Evolutionary conservation across 2,888 invertebrate species (phyloP).

Genomic region (Glaucopsyche alexis): DNA sequence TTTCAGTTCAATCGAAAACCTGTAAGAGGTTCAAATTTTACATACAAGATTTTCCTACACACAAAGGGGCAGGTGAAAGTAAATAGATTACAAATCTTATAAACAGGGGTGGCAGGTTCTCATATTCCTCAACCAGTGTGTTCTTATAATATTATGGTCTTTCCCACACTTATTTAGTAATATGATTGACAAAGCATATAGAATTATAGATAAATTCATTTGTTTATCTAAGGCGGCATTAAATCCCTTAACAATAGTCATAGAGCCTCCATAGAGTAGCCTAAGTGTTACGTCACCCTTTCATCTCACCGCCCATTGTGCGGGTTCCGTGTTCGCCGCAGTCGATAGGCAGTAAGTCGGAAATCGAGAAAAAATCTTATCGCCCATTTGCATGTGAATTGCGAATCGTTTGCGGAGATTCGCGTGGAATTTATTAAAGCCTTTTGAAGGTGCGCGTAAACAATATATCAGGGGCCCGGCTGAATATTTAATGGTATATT

Average conservation of each 20-base stretch:
- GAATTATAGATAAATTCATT: conserved; percentile 11
- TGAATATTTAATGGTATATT: conserved; percentile 25
- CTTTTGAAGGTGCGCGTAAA: conserved; percentile 32
- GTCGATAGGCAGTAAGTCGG: conserved; percentile 35
- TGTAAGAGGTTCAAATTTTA: too few species aligned
- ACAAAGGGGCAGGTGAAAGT: too few species aligned
- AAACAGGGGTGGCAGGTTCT: too few species aligned
- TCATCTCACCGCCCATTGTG: conserved; percentile 75
- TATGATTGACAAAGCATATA: conserved; percentile 4
- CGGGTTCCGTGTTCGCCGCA: conserved; percentile 30
- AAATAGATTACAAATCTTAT: too few species aligned
- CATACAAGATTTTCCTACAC: too few species aligned
- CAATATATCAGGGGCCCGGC: conserved; percentile 5
- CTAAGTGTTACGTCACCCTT: conserved; percentile 59
- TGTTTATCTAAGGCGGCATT: conserved; percentile 29
- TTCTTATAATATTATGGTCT: not conserved
- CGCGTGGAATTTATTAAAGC: conserved; percentile 36
- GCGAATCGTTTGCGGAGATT: conserved; percentile 40
- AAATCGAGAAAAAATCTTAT: conserved; percentile 41
- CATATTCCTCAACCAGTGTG: too few species aligned
- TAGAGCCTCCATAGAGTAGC: conserved; percentile 27
- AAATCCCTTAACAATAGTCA: conserved; percentile 38
- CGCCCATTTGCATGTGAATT: conserved; percentile 53
- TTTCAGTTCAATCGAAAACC: too few species aligned
- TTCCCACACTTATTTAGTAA: conserved; percentile 9